phyloP scores from a whole-genome alignment of 2,113 vertebrate genomes.

The Xyrauchen texanus region DNA sequence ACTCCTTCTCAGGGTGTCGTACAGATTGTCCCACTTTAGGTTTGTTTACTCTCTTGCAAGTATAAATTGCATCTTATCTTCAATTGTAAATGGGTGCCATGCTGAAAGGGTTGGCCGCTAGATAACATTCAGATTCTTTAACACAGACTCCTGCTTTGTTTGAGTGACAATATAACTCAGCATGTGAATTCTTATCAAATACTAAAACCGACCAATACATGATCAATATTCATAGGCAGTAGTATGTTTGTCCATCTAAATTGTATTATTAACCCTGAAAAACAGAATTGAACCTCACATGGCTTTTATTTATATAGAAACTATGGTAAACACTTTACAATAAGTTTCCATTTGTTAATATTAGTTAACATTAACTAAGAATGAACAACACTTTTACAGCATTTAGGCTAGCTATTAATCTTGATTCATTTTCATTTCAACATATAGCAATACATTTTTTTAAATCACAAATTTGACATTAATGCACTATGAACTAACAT shows the following conservation, averaged over 20 bases:
- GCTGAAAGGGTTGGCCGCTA: slow-evolving; percentile 17
- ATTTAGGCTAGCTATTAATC: too few relatives aligned
- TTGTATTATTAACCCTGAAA: not conserved
- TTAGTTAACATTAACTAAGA: too few relatives aligned
- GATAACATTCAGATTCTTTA: slow-evolving; percentile 43
- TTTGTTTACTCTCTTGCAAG: slow-evolving; percentile 50
- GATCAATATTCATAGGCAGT: not conserved
- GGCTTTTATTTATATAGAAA: not conserved
- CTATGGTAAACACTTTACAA: too few relatives aligned
- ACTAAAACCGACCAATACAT: not conserved
- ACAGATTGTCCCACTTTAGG: slow-evolving; percentile 25
- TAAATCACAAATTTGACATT: too few relatives aligned
- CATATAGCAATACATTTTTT: too few relatives aligned
- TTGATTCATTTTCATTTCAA: too few relatives aligned
- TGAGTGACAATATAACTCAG: slow-evolving; percentile 5
- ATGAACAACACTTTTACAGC: too few relatives aligned
- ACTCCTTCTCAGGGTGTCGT: not conserved
- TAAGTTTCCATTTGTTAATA: too few relatives aligned
- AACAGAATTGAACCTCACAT: not conserved
- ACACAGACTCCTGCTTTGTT: slow-evolving; percentile 25
- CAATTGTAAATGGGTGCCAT: slow-evolving; percentile 29
- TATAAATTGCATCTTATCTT: slow-evolving; percentile 44
- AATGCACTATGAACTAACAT: too few relatives aligned
- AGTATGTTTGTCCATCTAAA: not conserved
- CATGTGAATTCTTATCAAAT: slow-evolving; percentile 4